Evolutionary conservation across 1,140 invertebrate genomes (phyloP).

Genomic region (Cydia pomonella): DNA sequence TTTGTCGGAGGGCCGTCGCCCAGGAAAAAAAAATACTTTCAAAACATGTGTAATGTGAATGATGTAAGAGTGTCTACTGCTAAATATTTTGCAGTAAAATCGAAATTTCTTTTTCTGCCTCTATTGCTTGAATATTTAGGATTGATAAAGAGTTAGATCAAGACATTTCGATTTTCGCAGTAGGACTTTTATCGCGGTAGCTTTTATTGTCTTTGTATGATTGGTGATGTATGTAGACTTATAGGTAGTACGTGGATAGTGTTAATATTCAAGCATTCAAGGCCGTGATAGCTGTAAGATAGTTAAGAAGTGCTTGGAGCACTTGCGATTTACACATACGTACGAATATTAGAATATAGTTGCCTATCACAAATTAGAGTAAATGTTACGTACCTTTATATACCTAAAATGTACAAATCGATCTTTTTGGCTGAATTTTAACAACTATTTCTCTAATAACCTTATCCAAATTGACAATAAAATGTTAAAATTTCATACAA

Average conservation of each 20-base stretch:
- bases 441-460: too few species aligned
- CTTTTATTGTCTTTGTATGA: neutral
- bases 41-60: too few species aligned
- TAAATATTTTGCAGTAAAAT: too few species aligned
- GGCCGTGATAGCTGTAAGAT: slow-evolving; percentile 60
- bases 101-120: too few species aligned
- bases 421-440: slow-evolving; percentile 6
- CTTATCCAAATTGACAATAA: too few species aligned
- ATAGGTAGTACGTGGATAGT: neutral
- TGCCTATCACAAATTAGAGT: slow-evolving; percentile 48
- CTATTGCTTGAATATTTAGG: too few species aligned
- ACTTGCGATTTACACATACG: slow-evolving; percentile 48
- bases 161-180: neutral
- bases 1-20: too few species aligned
- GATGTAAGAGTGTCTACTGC: too few species aligned
- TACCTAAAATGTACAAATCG: neutral
- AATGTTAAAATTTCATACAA: too few species aligned
- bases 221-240: neutral
- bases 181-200: neutral
- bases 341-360: slow-evolving; percentile 42
- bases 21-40: too few species aligned
- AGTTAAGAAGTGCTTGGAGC: slow-evolving; percentile 49
- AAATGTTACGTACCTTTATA: slow-evolving; percentile 9
- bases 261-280: slow-evolving; percentile 44
- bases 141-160: neutral